Evolutionary conservation across 1,140 invertebrate species (phyloP), one percentile per base, ranked within the genome.

Genomic region (Drosophila ogumai): DNA sequence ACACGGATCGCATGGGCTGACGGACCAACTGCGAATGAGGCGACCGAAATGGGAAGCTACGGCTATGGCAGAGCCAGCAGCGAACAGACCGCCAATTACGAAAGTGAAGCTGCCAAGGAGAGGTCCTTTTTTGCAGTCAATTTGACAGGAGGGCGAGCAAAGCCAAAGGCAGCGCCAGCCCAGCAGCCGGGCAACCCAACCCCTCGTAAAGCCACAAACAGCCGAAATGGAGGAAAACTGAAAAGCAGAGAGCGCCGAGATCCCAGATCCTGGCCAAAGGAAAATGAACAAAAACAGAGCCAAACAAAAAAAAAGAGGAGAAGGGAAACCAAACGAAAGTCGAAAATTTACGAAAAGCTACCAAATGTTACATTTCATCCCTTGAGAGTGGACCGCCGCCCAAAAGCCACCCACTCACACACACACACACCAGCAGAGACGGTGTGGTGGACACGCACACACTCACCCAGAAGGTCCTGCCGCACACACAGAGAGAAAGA

Each of bases 51-150:
- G 49, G 68, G 80, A 60, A 73, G 66, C 82, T 54, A 78, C 57
- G 66, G 61, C 75, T 71, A 47, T 9, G 79, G 57, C 79, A 81
- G 66, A 84, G 64, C 77, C 64, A 72, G 75, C 75, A 72, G 75
- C 75, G 75, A 86, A 75, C 88, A 90, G 82, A 90, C 91, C 91
- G 88, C 91, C 91, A 91, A 91, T 91, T 91, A 91, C 79, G 82
- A 91, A 91, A 91, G 91, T 91, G 84, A 91, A 91, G 90, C 91
- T 88, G 88, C 82, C 84, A 88, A 85, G 85, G 65, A 90, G 85
- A 90, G 85, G 91, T 91, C 90, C 91, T 88, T 91, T 88, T 82
- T 91, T 82, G 91, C 81, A 91, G 91, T 91, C 91, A 91, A 91
- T 88, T 90, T 91, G 90, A 91, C 85, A 90, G 81, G 67, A 72